A percentile compares a stretch with the other conserved stretches of the same genome.
Evolutionary conservation across 2,888 invertebrate genomes (phyloP).

Genomic region (Pogonocherus hispidulus): DNA sequence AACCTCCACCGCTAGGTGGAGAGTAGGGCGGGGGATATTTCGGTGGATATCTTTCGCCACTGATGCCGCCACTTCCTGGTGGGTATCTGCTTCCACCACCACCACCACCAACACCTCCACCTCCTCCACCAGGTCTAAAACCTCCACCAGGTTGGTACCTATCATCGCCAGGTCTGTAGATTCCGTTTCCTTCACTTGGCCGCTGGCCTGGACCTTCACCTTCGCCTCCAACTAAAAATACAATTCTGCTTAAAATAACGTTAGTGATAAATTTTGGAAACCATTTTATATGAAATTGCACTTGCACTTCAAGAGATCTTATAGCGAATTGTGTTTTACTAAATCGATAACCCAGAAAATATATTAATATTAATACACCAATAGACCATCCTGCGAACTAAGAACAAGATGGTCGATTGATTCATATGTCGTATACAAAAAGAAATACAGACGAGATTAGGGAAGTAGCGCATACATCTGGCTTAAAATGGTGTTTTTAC

Average conservation of each 20-base stretch:
- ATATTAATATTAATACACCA: too few species aligned
- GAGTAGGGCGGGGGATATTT: slow-evolving; percentile 57
- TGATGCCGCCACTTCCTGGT: slow-evolving; percentile 48
- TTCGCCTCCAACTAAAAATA: slow-evolving; percentile 57
- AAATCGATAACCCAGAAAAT: too few species aligned
- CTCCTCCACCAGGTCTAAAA: slow-evolving; percentile 44
- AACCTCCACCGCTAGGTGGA: slow-evolving; percentile 62
- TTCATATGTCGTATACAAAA: too few species aligned
- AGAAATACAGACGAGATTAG: too few species aligned
- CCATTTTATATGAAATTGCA: too few species aligned
- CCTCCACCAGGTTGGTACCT: slow-evolving; percentile 43
- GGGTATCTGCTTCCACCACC: slow-evolving; percentile 49
- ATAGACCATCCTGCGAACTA: too few species aligned
- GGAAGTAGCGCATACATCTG: too few species aligned
- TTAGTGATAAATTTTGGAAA: background rate
- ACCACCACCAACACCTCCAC: slow-evolving; percentile 38
- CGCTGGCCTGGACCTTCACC: slow-evolving; percentile 55
- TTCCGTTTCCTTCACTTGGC: too few species aligned
- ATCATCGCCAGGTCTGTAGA: slow-evolving; percentile 48
- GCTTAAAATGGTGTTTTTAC: too few species aligned
- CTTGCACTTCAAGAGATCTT: too few species aligned
- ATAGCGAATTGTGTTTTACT: background rate
- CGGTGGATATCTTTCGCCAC: slow-evolving; percentile 52
- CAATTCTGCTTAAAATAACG: background rate
- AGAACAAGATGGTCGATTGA: too few species aligned